phyloP scores from a whole-genome alignment of 2,797 vertebrate species.

The Lutra lutra region DNA sequence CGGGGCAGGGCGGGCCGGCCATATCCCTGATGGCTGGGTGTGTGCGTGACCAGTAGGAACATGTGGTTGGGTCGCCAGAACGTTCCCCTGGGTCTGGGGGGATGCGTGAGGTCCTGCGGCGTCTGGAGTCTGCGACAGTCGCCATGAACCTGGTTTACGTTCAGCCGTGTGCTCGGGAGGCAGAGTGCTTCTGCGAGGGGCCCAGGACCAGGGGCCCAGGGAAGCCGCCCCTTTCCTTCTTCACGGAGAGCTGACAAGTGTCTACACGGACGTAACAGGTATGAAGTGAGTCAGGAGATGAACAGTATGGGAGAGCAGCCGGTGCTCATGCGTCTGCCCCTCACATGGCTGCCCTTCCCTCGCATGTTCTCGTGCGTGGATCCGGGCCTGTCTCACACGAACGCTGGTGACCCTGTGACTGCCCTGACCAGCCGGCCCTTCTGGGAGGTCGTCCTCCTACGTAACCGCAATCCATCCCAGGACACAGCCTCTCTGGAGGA shows the following conservation, averaged over 20 bases:
- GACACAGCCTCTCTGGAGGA: neutral
- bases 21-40: accelerated
- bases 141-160: neutral
- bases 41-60: neutral
- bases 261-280: accelerated
- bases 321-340: too few species aligned
- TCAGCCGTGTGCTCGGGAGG: neutral
- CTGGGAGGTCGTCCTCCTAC: accelerated
- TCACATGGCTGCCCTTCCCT: neutral
- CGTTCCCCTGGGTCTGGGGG: accelerated
- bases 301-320: neutral
- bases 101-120: neutral
- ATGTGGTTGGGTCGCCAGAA: neutral
- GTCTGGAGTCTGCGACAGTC: accelerated
- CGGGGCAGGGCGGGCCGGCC: accelerated
- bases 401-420: accelerated
- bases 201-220: accelerated
- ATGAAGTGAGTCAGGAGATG: neutral
- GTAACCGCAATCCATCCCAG: accelerated
- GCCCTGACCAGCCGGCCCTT: accelerated
- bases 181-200: accelerated
- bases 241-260: accelerated
- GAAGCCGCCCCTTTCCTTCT: accelerated
- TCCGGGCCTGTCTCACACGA: accelerated
- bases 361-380: accelerated